Base-by-base conservation (phyloP, 2,888 invertebrate genomes). In the Marronus borbonicus region DNA sequence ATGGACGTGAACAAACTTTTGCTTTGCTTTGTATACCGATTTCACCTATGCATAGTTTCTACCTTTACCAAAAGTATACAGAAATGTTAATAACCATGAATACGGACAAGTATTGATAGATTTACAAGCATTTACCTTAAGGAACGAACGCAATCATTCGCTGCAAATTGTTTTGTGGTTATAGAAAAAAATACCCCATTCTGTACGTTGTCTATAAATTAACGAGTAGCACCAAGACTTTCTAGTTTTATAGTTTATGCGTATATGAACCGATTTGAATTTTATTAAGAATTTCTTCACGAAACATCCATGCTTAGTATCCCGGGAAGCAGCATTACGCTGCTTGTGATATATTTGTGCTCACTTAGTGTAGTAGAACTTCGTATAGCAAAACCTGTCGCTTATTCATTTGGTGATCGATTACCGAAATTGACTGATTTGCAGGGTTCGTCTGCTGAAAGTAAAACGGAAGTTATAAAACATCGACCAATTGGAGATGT, bases 381-480 rank as follows among this genome's bases (percentile, higher is more conserved):
- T 36, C 75, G 76, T 24, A 65, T 75, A n/a, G 78, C 76, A 31
- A 76, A 75, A 76, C 80, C 80, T 10, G 65, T 78, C 14, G 44
- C 78, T 28, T 80, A 80, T 62, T 58, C 65, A 4, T 80, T 76
- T 60, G 80, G 78, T 5, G 77, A 68, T 62, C 62, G 50, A 70
- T n/a, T 69, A 62, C 44, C 62, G 10, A 58, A 70, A 58, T 36
- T 20, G 10, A 8, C 20, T n/a, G 70, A 70, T 70, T 58, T 70
- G 36, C 36, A 70, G 8, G 17, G 55, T 55, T 55, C 70, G 17
- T 12, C 70, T 7, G 58, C 55, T 4, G 58, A 70, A 39, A 70
- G 36, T 31, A 70, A 70, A 70, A 36, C 20, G 20, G 14, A 31
- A 58, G 39, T 70, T 39, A 55, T 39, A 17, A 70, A 55, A 58